A percentile compares a stretch with the other conserved stretches of the same genome.
Conservation (phyloP, 2,113 vertebrate genomes). For the Maccullochella peelii region DNA sequence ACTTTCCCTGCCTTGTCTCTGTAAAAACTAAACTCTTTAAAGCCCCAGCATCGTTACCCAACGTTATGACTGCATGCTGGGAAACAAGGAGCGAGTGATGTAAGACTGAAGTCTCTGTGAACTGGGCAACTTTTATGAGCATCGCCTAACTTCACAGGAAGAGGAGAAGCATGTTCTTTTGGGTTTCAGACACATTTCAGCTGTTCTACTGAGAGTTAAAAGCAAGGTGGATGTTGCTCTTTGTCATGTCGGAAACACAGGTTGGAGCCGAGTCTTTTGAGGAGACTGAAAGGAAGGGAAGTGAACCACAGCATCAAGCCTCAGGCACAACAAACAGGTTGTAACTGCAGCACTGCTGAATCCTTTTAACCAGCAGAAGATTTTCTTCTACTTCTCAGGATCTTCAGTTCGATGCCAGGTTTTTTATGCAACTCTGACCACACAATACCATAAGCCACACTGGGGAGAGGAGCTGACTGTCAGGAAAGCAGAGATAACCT, state of each 20-base stretch:
- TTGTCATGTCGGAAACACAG: slow-evolving; percentile 7
- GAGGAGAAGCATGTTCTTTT: slow-evolving; percentile 19
- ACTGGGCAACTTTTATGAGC: slow-evolving; percentile 50
- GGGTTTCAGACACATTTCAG: slow-evolving; percentile 19
- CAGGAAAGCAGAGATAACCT: slow-evolving; percentile 64
- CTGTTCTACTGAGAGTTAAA: slow-evolving; percentile 10
- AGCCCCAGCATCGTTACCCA: slow-evolving; percentile 39
- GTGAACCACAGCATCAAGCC: slow-evolving; percentile 39
- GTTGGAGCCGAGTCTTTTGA: not conserved
- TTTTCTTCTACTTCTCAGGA: slow-evolving; percentile 37
- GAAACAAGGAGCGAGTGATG: slow-evolving; percentile 65
- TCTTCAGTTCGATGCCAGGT: slow-evolving; percentile 9
- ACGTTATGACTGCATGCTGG: slow-evolving; percentile 47
- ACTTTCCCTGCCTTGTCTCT: slow-evolving; percentile 54
- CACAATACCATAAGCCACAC: slow-evolving; percentile 54
- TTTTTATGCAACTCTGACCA: slow-evolving; percentile 53
- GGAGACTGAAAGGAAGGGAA: slow-evolving; percentile 24
- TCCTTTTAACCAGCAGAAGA: slow-evolving; percentile 31
- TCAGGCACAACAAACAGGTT: slow-evolving; percentile 39
- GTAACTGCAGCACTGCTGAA: slow-evolving; percentile 15
- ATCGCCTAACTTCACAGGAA: slow-evolving; percentile 20
- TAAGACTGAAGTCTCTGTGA: slow-evolving; percentile 47
- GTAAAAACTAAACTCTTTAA: slow-evolving; percentile 65
- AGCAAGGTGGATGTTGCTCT: not conserved
- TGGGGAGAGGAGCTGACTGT: slow-evolving; percentile 46